Evolutionary conservation across 2,888 invertebrate genomes (phyloP).

Genomic region (Thalpophila matura): DNA sequence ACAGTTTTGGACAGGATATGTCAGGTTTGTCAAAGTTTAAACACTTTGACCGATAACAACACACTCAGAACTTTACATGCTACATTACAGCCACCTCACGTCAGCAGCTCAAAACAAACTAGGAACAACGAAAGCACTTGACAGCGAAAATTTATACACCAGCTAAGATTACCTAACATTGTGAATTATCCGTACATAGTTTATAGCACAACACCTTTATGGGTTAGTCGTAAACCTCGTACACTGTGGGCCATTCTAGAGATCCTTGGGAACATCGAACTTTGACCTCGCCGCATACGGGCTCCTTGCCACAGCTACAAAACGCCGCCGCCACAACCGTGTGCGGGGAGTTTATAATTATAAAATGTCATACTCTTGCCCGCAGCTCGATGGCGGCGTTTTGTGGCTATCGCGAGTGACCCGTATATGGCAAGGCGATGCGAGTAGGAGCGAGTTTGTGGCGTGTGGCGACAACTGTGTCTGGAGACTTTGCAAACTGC

Average conservation of each 20-base stretch:
- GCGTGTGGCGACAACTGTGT: too few relatives aligned
- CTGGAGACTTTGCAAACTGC: too few relatives aligned
- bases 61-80: slow-evolving; percentile 6
- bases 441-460: too few relatives aligned
- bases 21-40: slow-evolving; percentile 19
- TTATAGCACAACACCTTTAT: slow-evolving; percentile 65
- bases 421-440: too few relatives aligned
- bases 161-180: slow-evolving; percentile 47
- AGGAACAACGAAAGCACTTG: slow-evolving; percentile 33
- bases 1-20: neutral
- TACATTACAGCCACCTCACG: slow-evolving; percentile 5
- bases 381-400: too few relatives aligned
- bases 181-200: slow-evolving; percentile 50
- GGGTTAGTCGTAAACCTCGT: slow-evolving; percentile 66
- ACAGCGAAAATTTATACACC: slow-evolving; percentile 45
- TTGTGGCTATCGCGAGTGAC: too few relatives aligned
- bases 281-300: too few relatives aligned
- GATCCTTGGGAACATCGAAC: slow-evolving; percentile 51
- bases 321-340: too few relatives aligned
- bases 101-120: slow-evolving; percentile 35
- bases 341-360: too few relatives aligned
- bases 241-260: slow-evolving; percentile 59
- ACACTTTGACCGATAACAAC: slow-evolving; percentile 12
- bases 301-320: too few relatives aligned
- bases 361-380: too few relatives aligned